A percentile compares a stretch with the other conserved stretches of the same genome.
These are phyloP conservation scores for Eupithecia dodoneata DNA, from an alignment of 2,888 invertebrate species.

Conservation along the genomic window DNA sequence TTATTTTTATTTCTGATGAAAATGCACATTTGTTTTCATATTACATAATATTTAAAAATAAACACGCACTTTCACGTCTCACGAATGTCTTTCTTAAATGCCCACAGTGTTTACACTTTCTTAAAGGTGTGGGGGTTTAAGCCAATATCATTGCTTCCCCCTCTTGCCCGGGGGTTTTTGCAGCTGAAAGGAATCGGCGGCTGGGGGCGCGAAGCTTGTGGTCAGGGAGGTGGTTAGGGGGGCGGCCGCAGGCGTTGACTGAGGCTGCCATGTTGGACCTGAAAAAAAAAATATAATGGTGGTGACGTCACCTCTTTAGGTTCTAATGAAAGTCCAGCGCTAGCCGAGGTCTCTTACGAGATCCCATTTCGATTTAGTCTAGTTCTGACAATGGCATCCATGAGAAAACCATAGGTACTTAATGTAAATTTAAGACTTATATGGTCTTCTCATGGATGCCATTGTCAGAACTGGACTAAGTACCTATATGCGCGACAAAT, in stretches of 20 bases:
- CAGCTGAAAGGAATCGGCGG: conserved; percentile 83
- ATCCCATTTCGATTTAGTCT: too few species aligned
- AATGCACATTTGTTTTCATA: not conserved
- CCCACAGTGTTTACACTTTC: not conserved
- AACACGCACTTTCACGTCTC: not conserved
- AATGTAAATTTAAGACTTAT: too few species aligned
- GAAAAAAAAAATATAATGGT: not conserved
- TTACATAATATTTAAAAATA: not conserved
- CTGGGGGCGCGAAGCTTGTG: conserved; percentile 54
- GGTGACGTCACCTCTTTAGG: not conserved
- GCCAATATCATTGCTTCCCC: conserved; percentile 84
- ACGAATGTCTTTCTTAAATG: not conserved
- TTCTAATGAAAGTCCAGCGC: not conserved
- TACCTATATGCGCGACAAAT: too few species aligned
- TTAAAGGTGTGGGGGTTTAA: conserved; percentile 1
- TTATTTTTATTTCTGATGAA: not conserved
- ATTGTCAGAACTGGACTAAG: too few species aligned
- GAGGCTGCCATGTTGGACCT: conserved; percentile 54
- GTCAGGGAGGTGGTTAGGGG: conserved; percentile 54
- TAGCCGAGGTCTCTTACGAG: not conserved
- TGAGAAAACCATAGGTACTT: too few species aligned
- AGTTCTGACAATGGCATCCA: too few species aligned
- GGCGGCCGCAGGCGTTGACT: conserved; percentile 45
- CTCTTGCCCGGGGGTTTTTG: conserved; percentile 90
- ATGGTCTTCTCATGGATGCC: too few species aligned